Percentiles rank a stretch among this genome's conserved stretches.
Conservation (phyloP, 2,113 vertebrate species). For the Ancistrus triradiatus region DNA sequence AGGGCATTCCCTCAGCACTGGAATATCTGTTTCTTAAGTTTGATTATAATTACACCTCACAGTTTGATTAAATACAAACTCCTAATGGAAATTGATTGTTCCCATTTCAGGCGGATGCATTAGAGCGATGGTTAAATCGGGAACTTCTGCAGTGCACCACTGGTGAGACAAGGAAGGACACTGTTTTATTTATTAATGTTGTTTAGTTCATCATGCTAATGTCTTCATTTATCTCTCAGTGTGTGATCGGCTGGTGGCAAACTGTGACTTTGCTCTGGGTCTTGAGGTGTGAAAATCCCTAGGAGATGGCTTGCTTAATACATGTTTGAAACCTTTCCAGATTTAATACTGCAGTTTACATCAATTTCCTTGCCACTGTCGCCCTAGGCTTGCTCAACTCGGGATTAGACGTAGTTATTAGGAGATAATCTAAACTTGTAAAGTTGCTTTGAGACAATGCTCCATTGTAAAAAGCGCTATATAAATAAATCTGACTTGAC, state of each 20-base stretch:
- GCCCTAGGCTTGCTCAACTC: too few species aligned
- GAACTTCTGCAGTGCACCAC: not conserved
- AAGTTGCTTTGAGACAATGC: too few species aligned
- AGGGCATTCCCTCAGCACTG: not conserved
- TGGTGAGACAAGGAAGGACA: too few species aligned
- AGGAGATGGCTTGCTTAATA: slow-evolving; percentile 13
- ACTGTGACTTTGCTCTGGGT: not conserved
- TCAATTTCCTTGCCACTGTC: too few species aligned
- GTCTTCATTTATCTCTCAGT: slow-evolving; percentile 3
- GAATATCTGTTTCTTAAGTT: not conserved
- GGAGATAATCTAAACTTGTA: too few species aligned
- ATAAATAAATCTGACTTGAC: too few species aligned
- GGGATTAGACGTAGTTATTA: too few species aligned
- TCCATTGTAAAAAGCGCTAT: too few species aligned
- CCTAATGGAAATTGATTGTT: slow-evolving; percentile 2
- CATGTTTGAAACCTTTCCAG: slow-evolving; percentile 11
- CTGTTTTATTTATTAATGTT: not conserved
- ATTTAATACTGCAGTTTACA: slow-evolving; percentile 18
- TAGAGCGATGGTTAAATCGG: not conserved
- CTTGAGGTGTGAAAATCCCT: slow-evolving; percentile 8
- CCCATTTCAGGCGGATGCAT: not conserved
- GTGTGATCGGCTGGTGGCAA: slow-evolving; percentile 2
- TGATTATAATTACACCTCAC: slow-evolving; percentile 11
- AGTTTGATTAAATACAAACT: slow-evolving; percentile 14
- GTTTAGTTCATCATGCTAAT: not conserved